phyloP scores from a whole-genome alignment of 2,888 invertebrate species.

The Sarcophaga rosellei region DNA sequence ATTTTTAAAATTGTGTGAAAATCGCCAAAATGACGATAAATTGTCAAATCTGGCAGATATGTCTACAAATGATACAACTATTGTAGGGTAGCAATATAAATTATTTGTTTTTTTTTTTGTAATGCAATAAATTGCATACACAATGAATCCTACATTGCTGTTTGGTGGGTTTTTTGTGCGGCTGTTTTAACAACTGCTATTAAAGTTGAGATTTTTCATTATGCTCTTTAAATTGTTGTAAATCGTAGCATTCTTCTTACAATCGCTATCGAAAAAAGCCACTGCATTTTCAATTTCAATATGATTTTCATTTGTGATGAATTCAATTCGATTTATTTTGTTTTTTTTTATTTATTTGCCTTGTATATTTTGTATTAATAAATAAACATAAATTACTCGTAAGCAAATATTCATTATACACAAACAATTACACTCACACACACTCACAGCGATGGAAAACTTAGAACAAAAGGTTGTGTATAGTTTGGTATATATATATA shows the following conservation, averaged over 20 bases:
- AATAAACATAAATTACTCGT: conserved; percentile 15
- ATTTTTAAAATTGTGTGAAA: too few species aligned
- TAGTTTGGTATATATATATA: too few species aligned
- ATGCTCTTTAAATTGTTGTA: conserved; percentile 45
- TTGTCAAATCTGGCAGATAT: too few species aligned
- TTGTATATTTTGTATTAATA: background rate
- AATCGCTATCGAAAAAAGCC: background rate
- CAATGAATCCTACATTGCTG: background rate
- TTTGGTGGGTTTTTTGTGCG: conserved; percentile 12
- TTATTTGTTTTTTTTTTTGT: background rate
- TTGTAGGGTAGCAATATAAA: conserved; percentile 9
- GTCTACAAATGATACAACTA: background rate
- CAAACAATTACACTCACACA: background rate
- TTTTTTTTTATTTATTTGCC: too few species aligned
- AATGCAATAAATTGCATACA: background rate
- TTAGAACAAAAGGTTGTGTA: too few species aligned
- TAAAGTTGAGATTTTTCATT: conserved; percentile 31
- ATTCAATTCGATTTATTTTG: background rate
- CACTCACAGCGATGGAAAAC: background rate
- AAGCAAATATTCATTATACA: background rate
- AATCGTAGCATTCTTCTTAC: conserved; percentile 13
- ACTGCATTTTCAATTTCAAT: background rate
- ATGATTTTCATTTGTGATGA: background rate
- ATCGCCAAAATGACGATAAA: too few species aligned
- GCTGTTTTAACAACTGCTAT: conserved; percentile 6